Percentiles rank a stretch among this genome's conserved stretches.
These are phyloP conservation scores for Passer montanus DNA, from an alignment of 2,113 vertebrate genomes.

Conservation along the genomic window DNA sequence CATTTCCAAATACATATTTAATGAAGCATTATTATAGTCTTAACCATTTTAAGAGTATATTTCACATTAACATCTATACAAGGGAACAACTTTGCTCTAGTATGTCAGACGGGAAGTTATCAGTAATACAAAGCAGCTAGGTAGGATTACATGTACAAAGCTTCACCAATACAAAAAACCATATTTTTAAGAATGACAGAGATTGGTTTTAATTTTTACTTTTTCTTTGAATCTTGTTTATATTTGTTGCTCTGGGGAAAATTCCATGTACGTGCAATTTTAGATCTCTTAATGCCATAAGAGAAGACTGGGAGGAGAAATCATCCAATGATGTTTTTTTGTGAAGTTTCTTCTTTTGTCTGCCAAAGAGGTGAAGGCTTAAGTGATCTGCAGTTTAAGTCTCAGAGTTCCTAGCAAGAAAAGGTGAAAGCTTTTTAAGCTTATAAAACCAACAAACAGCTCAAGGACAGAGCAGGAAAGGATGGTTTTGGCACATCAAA, in stretches of 20 bases:
- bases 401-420: neutral
- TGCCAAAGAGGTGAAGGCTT: neutral
- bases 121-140: neutral
- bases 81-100: neutral
- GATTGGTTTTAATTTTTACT: neutral
- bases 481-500: constrained; percentile 1
- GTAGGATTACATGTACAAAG: neutral
- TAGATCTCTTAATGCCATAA: neutral
- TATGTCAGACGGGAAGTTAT: neutral
- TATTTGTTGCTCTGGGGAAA: neutral
- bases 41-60: neutral
- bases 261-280: neutral
- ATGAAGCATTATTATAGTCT: neutral
- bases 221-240: neutral
- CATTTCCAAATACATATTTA: constrained; percentile 33
- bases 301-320: neutral
- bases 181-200: neutral
- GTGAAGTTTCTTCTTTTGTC: neutral
- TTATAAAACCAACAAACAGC: constrained; percentile 28
- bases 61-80: neutral
- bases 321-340: neutral
- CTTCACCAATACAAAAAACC: neutral
- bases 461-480: constrained; percentile 17
- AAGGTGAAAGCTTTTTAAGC: neutral
- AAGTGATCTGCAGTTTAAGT: neutral